These are phyloP conservation scores for Calliopsis andreniformis DNA, from an alignment of 1,140 invertebrate genomes.

Conservation along the genomic window DNA sequence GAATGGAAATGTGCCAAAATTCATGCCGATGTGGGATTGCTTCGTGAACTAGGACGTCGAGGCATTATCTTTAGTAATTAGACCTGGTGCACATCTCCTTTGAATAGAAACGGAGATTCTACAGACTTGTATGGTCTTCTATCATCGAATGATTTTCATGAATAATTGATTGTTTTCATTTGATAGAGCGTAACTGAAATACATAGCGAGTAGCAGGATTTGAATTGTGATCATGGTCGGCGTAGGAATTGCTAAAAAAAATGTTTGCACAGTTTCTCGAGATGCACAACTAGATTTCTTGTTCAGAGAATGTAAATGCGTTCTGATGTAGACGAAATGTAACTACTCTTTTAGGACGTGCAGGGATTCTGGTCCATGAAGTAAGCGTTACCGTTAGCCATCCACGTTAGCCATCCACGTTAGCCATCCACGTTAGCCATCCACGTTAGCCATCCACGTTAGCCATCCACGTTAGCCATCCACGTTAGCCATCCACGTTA, in stretches of 20 bases:
- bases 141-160: too few relatives aligned
- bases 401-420: neutral
- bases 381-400: neutral
- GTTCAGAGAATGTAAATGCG: conserved; percentile 31
- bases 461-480: too few relatives aligned
- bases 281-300: conserved; percentile 55
- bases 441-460: too few relatives aligned
- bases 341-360: conserved; percentile 26
- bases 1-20: conserved; percentile 45
- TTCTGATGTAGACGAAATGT: conserved; percentile 1
- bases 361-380: conserved; percentile 24
- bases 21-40: conserved; percentile 35
- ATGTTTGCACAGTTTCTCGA: conserved; percentile 18
- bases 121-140: too few relatives aligned
- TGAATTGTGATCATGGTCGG: too few relatives aligned
- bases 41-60: conserved; percentile 29
- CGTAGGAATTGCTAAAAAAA: too few relatives aligned
- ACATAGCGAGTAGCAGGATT: too few relatives aligned
- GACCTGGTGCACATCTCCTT: neutral
- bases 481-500: too few relatives aligned
- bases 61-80: conserved; percentile 42
- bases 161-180: too few relatives aligned
- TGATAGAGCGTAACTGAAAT: too few relatives aligned
- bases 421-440: too few relatives aligned
- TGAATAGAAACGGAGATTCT: too few relatives aligned